A percentile compares a stretch with the other conserved stretches of the same genome.
Evolutionary conservation across 2,888 invertebrate genomes (phyloP).

Genomic region (Rhynchonema sp.): DNA sequence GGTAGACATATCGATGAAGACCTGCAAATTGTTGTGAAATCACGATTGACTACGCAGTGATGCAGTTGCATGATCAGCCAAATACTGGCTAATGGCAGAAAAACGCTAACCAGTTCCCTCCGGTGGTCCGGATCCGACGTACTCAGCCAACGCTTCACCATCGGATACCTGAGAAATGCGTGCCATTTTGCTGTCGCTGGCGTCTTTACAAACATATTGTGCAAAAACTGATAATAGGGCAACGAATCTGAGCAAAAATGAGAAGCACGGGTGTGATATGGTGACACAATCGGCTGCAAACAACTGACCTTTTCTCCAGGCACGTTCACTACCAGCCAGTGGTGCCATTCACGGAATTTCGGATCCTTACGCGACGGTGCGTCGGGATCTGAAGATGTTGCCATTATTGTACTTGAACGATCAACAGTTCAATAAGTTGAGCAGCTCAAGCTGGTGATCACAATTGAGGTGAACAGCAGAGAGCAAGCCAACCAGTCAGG

Average conservation of each 20-base stretch:
- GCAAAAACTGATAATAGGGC: no score
- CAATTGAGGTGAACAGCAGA: neutral
- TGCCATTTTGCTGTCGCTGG: no score
- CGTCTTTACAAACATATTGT: no score
- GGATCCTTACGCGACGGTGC: slow-evolving; percentile 65
- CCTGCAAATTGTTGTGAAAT: no score
- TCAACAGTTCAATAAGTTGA: neutral
- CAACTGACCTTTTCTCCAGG: slow-evolving; percentile 50
- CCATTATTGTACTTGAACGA: no score
- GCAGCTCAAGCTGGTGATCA: neutral
- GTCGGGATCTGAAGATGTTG: slow-evolving; percentile 78
- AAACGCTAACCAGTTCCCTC: slow-evolving; percentile 43
- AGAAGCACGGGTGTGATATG: no score
- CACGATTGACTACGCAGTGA: no score
- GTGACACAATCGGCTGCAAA: no score
- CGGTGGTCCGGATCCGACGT: slow-evolving; percentile 64
- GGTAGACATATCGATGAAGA: slow-evolving; percentile 56
- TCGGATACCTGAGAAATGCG: no score
- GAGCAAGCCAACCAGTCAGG: slow-evolving; percentile 46
- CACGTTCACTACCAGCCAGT: slow-evolving; percentile 74
- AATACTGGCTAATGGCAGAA: no score
- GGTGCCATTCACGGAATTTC: slow-evolving; percentile 63
- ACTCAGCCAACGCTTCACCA: slow-evolving; percentile 54
- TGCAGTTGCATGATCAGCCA: no score
- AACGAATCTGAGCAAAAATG: no score